Evolutionary conservation across 2,113 vertebrate genomes (phyloP), one percentile per base, ranked within the genome.

Genomic region (Phylloscopus trochiloides): DNA sequence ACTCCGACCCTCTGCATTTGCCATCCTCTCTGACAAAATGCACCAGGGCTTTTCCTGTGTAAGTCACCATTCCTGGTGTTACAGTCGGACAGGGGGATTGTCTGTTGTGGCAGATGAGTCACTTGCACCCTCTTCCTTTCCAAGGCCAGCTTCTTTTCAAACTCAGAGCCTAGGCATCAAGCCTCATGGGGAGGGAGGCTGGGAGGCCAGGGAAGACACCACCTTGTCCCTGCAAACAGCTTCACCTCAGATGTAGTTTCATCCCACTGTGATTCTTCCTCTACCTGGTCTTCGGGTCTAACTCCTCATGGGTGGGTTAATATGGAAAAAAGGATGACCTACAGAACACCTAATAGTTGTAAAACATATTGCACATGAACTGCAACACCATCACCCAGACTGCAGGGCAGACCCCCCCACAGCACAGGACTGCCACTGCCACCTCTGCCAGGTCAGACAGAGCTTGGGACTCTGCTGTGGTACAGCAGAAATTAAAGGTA

Each of bases 11-110:
- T 75, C 36, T 74, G 25, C 26, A 16, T 70, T 67, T 16, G 4
- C 28, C 32, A 15, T 52, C 29, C 15, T 54, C 54, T 55, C 65
- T 84, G 68, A 63, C 1, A 6, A 73, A 83, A 95, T n/a, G 34
- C 61, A 50, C 22, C 25, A 12, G 21, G 36, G 17, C 20, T 86
- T 32, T 81, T 38, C 67, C n/a, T 38, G 26, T 5, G 3, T 38
- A 34, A 62, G 42, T 55, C 24, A 72, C 17, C 2, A 0, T 42
- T 17, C 28, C 50, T 36, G 24, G 13, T 45, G 50, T 58, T 71
- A 43, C 32, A n/a, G 28, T 10, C 0, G 0, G 32, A 42, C 26
- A 22, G 10, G 10, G 12, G 4, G 18, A 16, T 21, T 50, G 14
- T 22, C 45, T 73, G 22, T 34, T n/a, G 36, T 0, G 1, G 54